Conservation (phyloP, 2,888 invertebrate genomes). For the Philereme transversata region DNA sequence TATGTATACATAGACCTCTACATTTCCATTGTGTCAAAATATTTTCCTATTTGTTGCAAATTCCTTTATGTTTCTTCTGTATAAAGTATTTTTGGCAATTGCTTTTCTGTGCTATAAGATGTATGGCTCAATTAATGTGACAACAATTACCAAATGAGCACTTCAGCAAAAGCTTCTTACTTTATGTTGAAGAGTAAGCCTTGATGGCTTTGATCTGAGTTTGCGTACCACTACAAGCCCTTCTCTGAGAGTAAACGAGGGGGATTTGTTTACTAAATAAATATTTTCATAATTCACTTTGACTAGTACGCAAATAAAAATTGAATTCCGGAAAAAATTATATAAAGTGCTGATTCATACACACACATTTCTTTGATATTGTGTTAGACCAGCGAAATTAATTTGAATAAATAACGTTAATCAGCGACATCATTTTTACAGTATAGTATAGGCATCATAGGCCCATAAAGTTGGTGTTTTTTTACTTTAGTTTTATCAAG, state of each 20-base stretch:
- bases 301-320: constrained; percentile 44
- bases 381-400: too few species aligned
- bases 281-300: constrained; percentile 73
- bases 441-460: too few species aligned
- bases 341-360: neutral
- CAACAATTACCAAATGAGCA: constrained; percentile 43
- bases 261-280: constrained; percentile 65
- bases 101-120: neutral
- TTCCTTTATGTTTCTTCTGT: too few species aligned
- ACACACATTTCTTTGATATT: neutral
- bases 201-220: constrained; percentile 71
- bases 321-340: neutral
- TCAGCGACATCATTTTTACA: too few species aligned
- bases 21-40: too few species aligned
- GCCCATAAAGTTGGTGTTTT: too few species aligned
- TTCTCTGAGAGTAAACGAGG: constrained; percentile 51
- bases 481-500: too few species aligned
- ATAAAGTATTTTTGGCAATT: too few species aligned
- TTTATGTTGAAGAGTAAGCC: constrained; percentile 38
- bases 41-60: too few species aligned
- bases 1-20: too few species aligned
- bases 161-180: constrained; percentile 45
- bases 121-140: constrained; percentile 11
- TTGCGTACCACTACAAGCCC: constrained; percentile 64
- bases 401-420: too few species aligned